Evolutionary conservation across 2,113 vertebrate species (phyloP).

Genomic region (Oncorhynchus masou): DNA sequence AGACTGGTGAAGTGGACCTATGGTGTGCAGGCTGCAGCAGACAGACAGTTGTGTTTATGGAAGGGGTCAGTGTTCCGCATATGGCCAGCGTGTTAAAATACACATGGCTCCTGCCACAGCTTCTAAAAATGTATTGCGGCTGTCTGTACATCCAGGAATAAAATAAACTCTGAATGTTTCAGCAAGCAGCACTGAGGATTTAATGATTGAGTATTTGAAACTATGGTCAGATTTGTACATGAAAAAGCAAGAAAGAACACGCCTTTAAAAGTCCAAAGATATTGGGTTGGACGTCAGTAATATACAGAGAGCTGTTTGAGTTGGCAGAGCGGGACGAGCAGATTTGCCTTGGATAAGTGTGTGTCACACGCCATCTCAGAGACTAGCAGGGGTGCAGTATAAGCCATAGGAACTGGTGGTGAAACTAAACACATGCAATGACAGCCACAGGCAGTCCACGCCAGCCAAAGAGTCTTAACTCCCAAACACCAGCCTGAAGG

Average conservation of each 20-base stretch:
- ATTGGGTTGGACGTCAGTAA: constrained; percentile 71
- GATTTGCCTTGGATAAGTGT: constrained; percentile 68
- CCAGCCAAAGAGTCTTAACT: constrained; percentile 62
- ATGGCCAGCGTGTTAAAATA: constrained; percentile 76
- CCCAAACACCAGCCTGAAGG: constrained; percentile 56
- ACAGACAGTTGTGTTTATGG: constrained; percentile 74
- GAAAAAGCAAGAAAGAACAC: constrained; percentile 54
- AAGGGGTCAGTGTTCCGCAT: constrained; percentile 76
- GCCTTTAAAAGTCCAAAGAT: constrained; percentile 65
- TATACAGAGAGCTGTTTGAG: constrained; percentile 71
- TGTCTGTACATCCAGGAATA: constrained; percentile 76
- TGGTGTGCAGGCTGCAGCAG: constrained; percentile 36
- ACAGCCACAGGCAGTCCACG: constrained; percentile 65
- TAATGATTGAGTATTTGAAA: constrained; percentile 78
- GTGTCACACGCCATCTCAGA: constrained; percentile 69
- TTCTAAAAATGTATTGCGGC: constrained; percentile 78
- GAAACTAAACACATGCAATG: constrained; percentile 73
- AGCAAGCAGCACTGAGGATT: constrained; percentile 66
- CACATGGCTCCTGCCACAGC: constrained; percentile 70
- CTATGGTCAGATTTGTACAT: constrained; percentile 65
- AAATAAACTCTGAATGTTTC: constrained; percentile 79
- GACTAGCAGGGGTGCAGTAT: constrained; percentile 58
- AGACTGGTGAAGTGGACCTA: constrained; percentile 57
- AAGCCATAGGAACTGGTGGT: constrained; percentile 71
- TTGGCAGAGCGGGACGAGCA: constrained; percentile 61